A percentile compares a stretch with the other conserved stretches of the same genome.
Evolutionary conservation across 2,888 invertebrate species (phyloP).

Genomic region (Masnerella sp.): DNA sequence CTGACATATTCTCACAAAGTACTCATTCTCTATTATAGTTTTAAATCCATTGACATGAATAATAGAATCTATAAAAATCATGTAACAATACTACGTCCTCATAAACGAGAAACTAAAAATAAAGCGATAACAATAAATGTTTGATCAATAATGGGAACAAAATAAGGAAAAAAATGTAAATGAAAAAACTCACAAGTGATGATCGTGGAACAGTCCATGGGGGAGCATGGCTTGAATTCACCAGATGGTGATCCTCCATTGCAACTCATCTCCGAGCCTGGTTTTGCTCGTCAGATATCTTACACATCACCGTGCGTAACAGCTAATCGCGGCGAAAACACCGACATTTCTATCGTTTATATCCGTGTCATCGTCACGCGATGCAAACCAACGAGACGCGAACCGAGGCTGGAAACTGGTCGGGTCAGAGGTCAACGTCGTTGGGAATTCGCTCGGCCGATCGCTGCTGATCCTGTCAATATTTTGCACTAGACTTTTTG

Average conservation of each 20-base stretch:
- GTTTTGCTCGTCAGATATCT: slow-evolving; percentile 5
- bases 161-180: background rate
- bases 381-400: slow-evolving; percentile 27
- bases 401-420: background rate
- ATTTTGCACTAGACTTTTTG: slow-evolving; percentile 31
- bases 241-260: slow-evolving; percentile 71
- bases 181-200: slow-evolving; percentile 83
- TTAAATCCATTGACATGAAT: too few species aligned
- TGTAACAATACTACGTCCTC: too few species aligned
- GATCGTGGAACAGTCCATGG: slow-evolving; percentile 84
- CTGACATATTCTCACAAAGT: too few species aligned
- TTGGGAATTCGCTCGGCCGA: background rate
- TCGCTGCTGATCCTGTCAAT: slow-evolving; percentile 1
- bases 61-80: too few species aligned
- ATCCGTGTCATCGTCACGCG: slow-evolving; percentile 24
- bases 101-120: too few species aligned
- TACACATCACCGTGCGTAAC: slow-evolving; percentile 42
- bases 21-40: too few species aligned
- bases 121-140: too few species aligned
- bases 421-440: too few species aligned
- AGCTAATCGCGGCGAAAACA: slow-evolving; percentile 46
- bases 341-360: slow-evolving; percentile 22
- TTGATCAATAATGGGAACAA: slow-evolving; percentile 17
- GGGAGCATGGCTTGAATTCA: slow-evolving; percentile 65
- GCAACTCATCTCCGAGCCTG: slow-evolving; percentile 74